Conservation (phyloP, 2,113 vertebrate genomes). For the Sula dactylatra region DNA sequence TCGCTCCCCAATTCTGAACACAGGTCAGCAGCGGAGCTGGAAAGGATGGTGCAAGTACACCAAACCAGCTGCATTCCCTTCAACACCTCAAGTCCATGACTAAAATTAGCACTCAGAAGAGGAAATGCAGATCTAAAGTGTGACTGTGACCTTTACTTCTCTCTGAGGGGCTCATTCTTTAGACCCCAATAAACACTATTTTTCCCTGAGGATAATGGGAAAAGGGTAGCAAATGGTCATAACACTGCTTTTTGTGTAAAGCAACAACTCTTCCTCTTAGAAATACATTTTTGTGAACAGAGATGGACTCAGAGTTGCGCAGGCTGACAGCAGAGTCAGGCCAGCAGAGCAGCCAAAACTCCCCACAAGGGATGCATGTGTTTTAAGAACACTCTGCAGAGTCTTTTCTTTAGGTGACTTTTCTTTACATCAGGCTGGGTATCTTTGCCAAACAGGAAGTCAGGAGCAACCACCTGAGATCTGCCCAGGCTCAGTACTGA, state of each 20-base stretch:
- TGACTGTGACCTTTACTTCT: not conserved
- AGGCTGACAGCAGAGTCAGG: not conserved
- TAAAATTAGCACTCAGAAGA: not conserved
- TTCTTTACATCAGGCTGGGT: fast-evolving
- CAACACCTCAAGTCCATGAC: not conserved
- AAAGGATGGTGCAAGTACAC: not conserved
- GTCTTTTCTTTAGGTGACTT: too few species aligned
- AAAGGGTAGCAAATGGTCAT: not conserved
- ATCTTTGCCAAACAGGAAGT: not conserved
- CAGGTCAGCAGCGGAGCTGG: not conserved
- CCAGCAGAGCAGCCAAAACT: not conserved
- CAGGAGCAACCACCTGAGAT: not conserved
- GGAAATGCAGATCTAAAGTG: not conserved
- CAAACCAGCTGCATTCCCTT: not conserved
- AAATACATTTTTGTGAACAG: not conserved
- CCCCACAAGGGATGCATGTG: too few species aligned
- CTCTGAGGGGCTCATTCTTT: not conserved
- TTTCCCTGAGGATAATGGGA: not conserved
- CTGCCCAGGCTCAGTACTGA: not conserved
- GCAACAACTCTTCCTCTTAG: not conserved
- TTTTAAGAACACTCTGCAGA: not conserved
- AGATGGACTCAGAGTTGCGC: not conserved
- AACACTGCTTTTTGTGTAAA: not conserved
- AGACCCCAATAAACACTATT: not conserved
- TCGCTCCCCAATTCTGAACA: fast-evolving